Evolutionary conservation across 2,888 invertebrate genomes (phyloP).

Genomic region (Coronaproctus castanopsis): DNA sequence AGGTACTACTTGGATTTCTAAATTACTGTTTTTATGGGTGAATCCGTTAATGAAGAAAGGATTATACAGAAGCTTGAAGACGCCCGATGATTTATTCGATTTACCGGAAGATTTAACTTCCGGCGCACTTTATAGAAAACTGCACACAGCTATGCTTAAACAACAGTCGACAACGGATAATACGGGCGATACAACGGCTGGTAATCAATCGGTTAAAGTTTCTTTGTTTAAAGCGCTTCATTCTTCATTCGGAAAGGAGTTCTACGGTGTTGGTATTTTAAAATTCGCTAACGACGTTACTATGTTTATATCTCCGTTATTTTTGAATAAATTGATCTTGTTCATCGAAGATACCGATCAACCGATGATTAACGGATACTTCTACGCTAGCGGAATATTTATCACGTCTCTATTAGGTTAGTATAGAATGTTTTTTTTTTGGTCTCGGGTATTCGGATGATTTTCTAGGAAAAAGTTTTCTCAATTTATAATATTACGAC

Average conservation of each 20-base stretch:
- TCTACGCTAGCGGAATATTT: conserved; percentile 45
- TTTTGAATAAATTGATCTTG: conserved; percentile 59
- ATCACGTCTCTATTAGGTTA: conserved; percentile 45
- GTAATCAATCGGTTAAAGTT: no score
- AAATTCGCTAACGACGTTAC: conserved; percentile 63
- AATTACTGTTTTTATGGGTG: conserved; percentile 72
- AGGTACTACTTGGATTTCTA: conserved; percentile 43
- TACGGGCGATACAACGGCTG: conserved; percentile 4
- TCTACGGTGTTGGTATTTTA: conserved; percentile 63
- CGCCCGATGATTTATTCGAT: conserved; percentile 64
- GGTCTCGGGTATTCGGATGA: no score
- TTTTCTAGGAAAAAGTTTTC: no score
- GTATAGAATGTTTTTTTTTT: conserved; percentile 8
- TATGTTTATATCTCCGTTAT: conserved; percentile 72
- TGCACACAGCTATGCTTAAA: conserved; percentile 30
- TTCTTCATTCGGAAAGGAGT: conserved; percentile 54
- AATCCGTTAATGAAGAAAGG: conserved; percentile 63
- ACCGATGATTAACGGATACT: conserved; percentile 39
- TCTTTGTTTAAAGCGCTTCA: conserved; percentile 49
- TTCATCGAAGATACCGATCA: conserved; percentile 54
- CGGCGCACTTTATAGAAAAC: conserved; percentile 36
- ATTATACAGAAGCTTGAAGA: conserved; percentile 43
- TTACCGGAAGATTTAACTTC: conserved; percentile 46
- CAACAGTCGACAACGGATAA: conserved; percentile 9
- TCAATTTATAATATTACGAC: no score